Percentiles rank a stretch among this genome's conserved stretches.
phyloP scores from a whole-genome alignment of 1,140 invertebrate species.

The Battus philenor region DNA sequence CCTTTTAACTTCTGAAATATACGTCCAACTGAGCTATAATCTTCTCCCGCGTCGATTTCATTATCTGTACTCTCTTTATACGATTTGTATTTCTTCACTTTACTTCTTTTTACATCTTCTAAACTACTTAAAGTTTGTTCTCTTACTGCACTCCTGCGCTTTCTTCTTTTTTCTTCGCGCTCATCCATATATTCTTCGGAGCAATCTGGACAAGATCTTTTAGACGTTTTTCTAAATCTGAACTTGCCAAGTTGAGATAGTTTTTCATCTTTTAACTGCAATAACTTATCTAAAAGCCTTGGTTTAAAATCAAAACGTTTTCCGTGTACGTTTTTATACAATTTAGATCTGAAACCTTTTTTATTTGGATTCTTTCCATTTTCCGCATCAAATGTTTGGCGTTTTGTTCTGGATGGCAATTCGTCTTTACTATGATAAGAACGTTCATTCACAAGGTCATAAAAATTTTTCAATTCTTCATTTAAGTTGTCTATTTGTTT shows the following conservation, averaged over 20 bases:
- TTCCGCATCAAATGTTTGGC: slow-evolving; percentile 14
- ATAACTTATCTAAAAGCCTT: slow-evolving; percentile 18
- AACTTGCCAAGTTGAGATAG: slow-evolving; percentile 4
- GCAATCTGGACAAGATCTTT: slow-evolving; percentile 2
- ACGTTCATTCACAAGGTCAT: slow-evolving; percentile 13
- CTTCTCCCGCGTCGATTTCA: slow-evolving; percentile 32
- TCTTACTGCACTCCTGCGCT: not conserved
- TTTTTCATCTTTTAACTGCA: slow-evolving; percentile 6
- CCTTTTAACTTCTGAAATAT: slow-evolving; percentile 41
- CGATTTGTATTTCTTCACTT: slow-evolving; percentile 19
- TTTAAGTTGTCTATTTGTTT: slow-evolving; percentile 34
- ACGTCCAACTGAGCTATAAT: slow-evolving; percentile 32
- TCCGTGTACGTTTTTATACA: not conserved
- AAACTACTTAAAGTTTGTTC: not conserved
- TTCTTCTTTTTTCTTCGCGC: not conserved
- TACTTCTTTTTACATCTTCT: slow-evolving; percentile 11
- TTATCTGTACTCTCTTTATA: slow-evolving; percentile 30
- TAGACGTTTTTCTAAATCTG: slow-evolving; percentile 18
- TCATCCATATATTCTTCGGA: not conserved
- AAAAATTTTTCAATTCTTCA: slow-evolving; percentile 29
- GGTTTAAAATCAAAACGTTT: slow-evolving; percentile 6
- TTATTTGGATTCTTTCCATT: slow-evolving; percentile 2
- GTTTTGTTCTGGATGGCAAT: slow-evolving; percentile 16
- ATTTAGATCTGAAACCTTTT: slow-evolving; percentile 8
- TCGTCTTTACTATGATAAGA: slow-evolving; percentile 2